Evolutionary conservation across 2,797 vertebrate genomes (phyloP), one percentile per base, ranked within the genome.

Genomic region (Neoniphon sammara): DNA sequence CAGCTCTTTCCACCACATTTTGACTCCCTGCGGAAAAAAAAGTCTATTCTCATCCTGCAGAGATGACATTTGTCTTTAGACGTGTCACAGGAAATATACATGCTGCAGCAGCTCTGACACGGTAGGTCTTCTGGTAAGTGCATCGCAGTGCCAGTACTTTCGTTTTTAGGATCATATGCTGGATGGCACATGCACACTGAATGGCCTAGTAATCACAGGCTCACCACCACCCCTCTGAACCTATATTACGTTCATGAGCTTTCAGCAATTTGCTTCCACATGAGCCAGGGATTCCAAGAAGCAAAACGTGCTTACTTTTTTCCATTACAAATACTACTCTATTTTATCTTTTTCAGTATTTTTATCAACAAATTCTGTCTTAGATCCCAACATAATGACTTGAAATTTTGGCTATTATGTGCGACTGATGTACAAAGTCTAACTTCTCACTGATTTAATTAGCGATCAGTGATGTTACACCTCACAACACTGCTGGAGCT

Each of bases 21-120:
- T 53, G 49, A 66, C 14, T 49, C 21, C 7, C 57, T 2, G 5
- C 52, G 66, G 42, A 67, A 73, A 81, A 89, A 78, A 78, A 78
- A 36, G 54, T 74, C 25, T 36, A 66, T 66, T 81, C 56, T 88
- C 81, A 87, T 84, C 25, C 7, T 39, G 27, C 56, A 34, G 69
- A 7, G 23, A 75, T 75, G 67, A 83, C 52, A 77, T 85, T 78
- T 55, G 52, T 84, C 55, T 57, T 85, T 62, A 81, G 65, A 69
- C 30, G 31, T 54, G 60, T 88, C 84, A 85, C 71, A 78, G 73
- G 61, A 73, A 70, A 52, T 5, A 30, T 34, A 65, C 34, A 69
- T 27, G 55, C 4, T 55, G 21, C 52, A 46, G 44, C 18, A 65
- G 46, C 59, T 82, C 57, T 39, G 78, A 82, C 27, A 74, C 21